A percentile compares a stretch with the other conserved stretches of the same genome.
Evolutionary conservation across 1,140 invertebrate genomes (phyloP).

Genomic region (Meloidogyne chitwoodi): DNA sequence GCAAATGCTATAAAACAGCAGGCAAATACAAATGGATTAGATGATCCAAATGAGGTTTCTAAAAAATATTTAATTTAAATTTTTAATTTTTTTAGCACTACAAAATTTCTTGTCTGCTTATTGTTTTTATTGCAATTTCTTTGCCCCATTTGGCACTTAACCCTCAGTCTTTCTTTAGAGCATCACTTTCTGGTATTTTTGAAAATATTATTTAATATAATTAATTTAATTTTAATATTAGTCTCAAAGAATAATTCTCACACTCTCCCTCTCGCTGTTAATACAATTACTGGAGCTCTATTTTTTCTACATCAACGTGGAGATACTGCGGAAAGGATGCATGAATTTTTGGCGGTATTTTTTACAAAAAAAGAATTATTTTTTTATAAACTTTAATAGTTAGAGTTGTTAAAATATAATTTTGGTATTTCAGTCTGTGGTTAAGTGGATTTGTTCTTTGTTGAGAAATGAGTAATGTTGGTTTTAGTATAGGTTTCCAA

Average conservation of each 20-base stretch:
- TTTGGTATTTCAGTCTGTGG: background rate
- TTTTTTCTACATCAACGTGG: conserved; percentile 89
- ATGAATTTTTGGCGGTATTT: conserved; percentile 83
- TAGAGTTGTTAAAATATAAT: no score
- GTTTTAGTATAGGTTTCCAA: no score
- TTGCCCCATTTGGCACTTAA: conserved; percentile 88
- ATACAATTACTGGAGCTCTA: conserved; percentile 87
- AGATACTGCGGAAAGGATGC: conserved; percentile 93
- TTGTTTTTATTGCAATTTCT: conserved; percentile 97
- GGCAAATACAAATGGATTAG: conserved; percentile 69
- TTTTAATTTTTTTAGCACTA: conserved; percentile 71
- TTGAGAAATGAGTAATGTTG: no score
- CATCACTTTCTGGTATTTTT: conserved; percentile 75
- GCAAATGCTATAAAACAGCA: conserved; percentile 78
- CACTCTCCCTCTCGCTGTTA: conserved; percentile 90
- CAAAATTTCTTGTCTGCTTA: conserved; percentile 83
- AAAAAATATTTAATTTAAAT: background rate
- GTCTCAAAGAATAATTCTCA: conserved; percentile 82
- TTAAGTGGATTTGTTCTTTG: background rate
- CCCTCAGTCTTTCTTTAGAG: conserved; percentile 72
- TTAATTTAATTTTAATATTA: conserved; percentile 18
- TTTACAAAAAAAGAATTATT: no score
- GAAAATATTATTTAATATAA: no score
- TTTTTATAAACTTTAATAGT: no score
- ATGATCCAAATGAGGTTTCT: conserved; percentile 36